Evolutionary conservation across 2,888 invertebrate genomes (phyloP).

Genomic region (Zootermopsis nevadensis): DNA sequence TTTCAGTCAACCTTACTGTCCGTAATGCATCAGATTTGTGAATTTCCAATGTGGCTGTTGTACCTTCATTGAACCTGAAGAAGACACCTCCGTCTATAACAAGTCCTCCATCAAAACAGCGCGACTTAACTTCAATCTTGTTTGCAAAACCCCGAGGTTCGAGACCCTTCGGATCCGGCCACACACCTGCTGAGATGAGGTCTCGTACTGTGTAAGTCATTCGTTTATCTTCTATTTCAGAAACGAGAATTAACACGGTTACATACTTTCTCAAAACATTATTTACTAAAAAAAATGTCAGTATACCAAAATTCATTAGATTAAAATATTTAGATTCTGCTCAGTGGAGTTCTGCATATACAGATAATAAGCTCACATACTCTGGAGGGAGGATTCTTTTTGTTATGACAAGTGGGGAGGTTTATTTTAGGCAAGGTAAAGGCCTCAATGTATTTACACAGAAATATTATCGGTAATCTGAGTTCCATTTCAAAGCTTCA

Average conservation of each 20-base stretch:
- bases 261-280: too few species aligned
- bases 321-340: too few species aligned
- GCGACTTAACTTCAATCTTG: slow-evolving; percentile 82
- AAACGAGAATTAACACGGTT: background rate
- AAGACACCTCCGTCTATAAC: slow-evolving; percentile 97
- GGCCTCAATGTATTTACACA: too few species aligned
- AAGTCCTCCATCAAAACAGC: slow-evolving; percentile 90
- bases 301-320: too few species aligned
- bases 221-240: slow-evolving; percentile 60
- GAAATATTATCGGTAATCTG: too few species aligned
- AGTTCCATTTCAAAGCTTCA: too few species aligned
- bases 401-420: too few species aligned
- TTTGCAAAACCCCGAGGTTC: slow-evolving; percentile 81
- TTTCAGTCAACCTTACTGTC: slow-evolving; percentile 68
- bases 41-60: slow-evolving; percentile 85
- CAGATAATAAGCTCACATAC: too few species aligned
- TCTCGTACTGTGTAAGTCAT: slow-evolving; percentile 95
- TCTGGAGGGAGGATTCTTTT: too few species aligned
- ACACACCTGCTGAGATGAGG: slow-evolving; percentile 88
- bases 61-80: slow-evolving; percentile 94
- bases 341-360: too few species aligned
- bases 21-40: slow-evolving; percentile 88
- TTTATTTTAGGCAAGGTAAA: too few species aligned
- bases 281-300: too few species aligned
- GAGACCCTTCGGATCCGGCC: slow-evolving; percentile 82